phyloP scores from a whole-genome alignment of 2,888 invertebrate genomes.

The Cyrtodaria siliqua region DNA sequence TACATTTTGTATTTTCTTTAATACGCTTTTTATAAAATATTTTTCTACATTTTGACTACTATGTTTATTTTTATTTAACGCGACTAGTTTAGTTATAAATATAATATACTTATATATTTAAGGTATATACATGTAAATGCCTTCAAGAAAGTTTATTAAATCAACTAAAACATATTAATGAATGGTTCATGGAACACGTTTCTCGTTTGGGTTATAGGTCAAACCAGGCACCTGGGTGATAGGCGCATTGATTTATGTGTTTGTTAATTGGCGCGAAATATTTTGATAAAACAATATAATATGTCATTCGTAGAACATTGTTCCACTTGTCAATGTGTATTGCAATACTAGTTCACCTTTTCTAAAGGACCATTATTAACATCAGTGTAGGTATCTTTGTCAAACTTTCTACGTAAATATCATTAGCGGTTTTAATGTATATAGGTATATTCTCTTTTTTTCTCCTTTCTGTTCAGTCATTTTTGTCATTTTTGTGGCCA shows the following conservation, averaged over 20 bases:
- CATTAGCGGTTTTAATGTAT: not conserved
- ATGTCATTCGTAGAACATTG: no score
- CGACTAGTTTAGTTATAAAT: not conserved
- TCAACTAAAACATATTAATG: not conserved
- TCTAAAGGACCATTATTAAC: no score
- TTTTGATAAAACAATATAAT: no score
- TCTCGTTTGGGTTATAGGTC: not conserved
- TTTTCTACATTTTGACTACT: slow-evolving; percentile 24
- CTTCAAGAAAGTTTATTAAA: not conserved
- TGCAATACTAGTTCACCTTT: no score
- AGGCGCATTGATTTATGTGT: no score
- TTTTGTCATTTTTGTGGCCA: no score
- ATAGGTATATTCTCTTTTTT: slow-evolving; percentile 1
- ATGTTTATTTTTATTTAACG: not conserved
- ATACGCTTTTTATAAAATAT: slow-evolving; percentile 24
- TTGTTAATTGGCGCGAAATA: no score
- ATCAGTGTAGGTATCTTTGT: no score
- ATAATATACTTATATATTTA: no score
- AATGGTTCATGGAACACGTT: not conserved
- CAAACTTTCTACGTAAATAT: not conserved
- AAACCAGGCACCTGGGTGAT: no score
- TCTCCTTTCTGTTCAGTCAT: not conserved
- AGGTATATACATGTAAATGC: no score
- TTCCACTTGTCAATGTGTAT: no score
- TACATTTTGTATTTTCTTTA: slow-evolving; percentile 26